Evolutionary conservation across 1,140 invertebrate species (phyloP).

Genomic region (Archegozetes longisetosus): DNA sequence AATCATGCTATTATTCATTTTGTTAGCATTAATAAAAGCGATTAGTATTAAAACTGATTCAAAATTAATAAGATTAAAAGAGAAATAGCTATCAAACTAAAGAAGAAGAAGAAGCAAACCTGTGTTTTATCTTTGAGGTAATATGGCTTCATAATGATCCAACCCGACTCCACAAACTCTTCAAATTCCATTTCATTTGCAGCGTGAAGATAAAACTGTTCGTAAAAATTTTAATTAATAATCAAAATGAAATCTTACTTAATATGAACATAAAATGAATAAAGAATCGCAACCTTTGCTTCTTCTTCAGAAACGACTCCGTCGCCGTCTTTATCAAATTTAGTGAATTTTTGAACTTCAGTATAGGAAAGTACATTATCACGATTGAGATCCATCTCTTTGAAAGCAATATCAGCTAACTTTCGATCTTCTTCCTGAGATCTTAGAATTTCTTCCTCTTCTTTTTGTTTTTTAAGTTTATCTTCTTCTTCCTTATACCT

Average conservation of each 20-base stretch:
- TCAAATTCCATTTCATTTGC: constrained; percentile 49
- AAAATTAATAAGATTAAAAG: not conserved
- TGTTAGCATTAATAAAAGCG: not conserved
- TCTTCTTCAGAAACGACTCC: constrained; percentile 71
- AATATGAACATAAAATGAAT: too few relatives aligned
- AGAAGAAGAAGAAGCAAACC: constrained; percentile 10
- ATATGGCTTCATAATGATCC: constrained; percentile 59
- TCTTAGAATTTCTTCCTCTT: constrained; percentile 23
- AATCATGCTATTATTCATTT: not conserved
- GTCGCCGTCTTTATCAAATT: constrained; percentile 76
- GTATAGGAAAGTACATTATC: constrained; percentile 51
- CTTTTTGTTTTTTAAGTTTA: constrained; percentile 23
- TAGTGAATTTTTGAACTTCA: constrained; percentile 56
- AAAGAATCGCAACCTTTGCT: too few relatives aligned
- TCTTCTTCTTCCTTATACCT: constrained; percentile 20
- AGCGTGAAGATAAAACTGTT: constrained; percentile 50
- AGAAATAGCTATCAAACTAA: not conserved
- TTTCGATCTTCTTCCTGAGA: constrained; percentile 24
- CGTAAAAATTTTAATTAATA: constrained; percentile 8
- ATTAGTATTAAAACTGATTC: not conserved
- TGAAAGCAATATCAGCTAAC: constrained; percentile 53
- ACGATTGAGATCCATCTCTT: constrained; percentile 52
- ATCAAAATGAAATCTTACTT: not conserved
- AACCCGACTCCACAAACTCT: constrained; percentile 46
- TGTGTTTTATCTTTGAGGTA: constrained; percentile 40